phyloP scores from a whole-genome alignment of 2,888 invertebrate genomes.

The Latheticus oryzae region DNA sequence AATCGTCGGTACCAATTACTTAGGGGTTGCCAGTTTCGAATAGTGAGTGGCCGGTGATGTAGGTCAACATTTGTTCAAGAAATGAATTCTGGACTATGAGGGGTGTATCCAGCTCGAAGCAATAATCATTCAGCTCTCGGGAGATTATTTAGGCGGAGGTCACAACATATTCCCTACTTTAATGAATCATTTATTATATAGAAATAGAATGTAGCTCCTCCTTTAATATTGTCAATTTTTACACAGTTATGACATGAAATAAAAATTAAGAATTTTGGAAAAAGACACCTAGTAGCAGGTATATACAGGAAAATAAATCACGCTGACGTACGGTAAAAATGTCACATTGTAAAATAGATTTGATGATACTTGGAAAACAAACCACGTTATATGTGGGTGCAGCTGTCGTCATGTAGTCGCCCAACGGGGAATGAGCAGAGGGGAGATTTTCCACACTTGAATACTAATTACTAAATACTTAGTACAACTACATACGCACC shows the following conservation, averaged over 20 bases:
- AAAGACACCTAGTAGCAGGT: constrained; percentile 32
- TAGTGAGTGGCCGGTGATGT: constrained; percentile 42
- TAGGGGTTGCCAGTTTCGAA: constrained; percentile 38
- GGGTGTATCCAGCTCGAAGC: constrained; percentile 41
- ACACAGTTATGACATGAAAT: constrained; percentile 13
- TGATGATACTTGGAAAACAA: constrained; percentile 54
- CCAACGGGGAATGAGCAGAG: constrained; percentile 45
- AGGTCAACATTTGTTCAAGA: constrained; percentile 54
- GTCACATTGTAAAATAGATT: constrained; percentile 53
- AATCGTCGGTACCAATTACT: constrained; percentile 41
- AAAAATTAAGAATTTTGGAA: constrained; percentile 38
- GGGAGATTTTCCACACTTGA: constrained; percentile 48
- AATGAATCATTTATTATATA: constrained; percentile 44
- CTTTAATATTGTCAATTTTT: too few species aligned
- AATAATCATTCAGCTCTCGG: constrained; percentile 44
- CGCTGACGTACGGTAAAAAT: constrained; percentile 46
- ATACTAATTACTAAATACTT: constrained; percentile 53
- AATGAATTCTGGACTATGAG: constrained; percentile 47
- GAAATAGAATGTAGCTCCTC: too few species aligned
- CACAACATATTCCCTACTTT: constrained; percentile 43
- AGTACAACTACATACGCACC: constrained; percentile 45
- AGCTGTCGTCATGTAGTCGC: constrained; percentile 60
- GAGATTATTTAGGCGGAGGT: constrained; percentile 44
- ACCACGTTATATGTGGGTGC: constrained; percentile 61
- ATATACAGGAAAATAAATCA: constrained; percentile 46